A percentile compares a stretch with the other conserved stretches of the same genome.
Evolutionary conservation across 2,797 vertebrate species (phyloP).

Genomic region (Chloroceryle inda): DNA sequence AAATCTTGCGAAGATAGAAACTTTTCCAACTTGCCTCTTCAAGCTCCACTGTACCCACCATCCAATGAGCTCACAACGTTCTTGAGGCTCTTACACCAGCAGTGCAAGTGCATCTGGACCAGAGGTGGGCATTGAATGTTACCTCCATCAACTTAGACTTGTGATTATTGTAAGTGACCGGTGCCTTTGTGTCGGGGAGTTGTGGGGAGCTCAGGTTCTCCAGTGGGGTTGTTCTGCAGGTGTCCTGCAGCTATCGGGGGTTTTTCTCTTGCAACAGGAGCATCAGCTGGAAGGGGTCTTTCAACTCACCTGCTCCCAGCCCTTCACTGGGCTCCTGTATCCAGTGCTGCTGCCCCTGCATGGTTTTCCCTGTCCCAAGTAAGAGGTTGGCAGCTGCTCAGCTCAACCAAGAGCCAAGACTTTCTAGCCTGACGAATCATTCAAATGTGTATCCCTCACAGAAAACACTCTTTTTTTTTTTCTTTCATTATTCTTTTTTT

Average conservation of each 20-base stretch:
- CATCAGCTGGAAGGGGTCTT: neutral
- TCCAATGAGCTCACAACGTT: neutral
- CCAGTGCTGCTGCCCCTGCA: neutral
- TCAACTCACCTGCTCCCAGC: neutral
- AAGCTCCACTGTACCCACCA: neutral
- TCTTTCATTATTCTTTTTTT: neutral
- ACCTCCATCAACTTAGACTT: neutral
- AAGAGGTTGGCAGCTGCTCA: slow-evolving; percentile 1
- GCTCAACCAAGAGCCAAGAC: neutral
- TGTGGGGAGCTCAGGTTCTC: neutral
- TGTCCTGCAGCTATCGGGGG: neutral
- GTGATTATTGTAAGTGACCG: accelerated
- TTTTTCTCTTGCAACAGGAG: neutral
- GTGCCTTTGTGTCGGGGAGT: accelerated
- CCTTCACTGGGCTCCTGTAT: neutral
- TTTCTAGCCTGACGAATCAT: neutral
- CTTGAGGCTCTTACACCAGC: neutral
- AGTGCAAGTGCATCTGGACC: neutral
- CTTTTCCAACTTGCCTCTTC: slow-evolving; percentile 24
- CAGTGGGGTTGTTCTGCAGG: accelerated
- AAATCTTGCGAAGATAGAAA: neutral
- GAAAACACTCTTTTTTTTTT: neutral
- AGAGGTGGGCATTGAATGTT: accelerated
- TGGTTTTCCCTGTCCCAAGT: neutral
- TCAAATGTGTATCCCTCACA: neutral